These are phyloP conservation scores for Cyrtorhinus lividipennis DNA, from an alignment of 1,140 invertebrate species.

Conservation along the genomic window DNA sequence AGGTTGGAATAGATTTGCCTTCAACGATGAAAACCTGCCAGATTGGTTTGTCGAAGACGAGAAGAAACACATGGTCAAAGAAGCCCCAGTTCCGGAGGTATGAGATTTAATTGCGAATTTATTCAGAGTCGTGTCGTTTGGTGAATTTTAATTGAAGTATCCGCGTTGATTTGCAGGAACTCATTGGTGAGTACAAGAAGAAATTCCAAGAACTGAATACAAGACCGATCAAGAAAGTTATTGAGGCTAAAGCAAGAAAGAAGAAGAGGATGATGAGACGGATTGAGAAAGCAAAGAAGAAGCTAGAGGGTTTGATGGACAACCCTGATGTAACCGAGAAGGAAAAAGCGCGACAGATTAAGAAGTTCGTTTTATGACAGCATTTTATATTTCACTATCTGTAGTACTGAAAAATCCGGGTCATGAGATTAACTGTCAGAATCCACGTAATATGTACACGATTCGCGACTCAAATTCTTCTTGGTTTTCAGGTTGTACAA, in stretches of 20 bases:
- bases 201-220: slow-evolving; percentile 77
- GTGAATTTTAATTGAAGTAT: not conserved
- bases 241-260: slow-evolving; percentile 95
- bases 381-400: not conserved
- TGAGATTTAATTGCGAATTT: not conserved
- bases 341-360: slow-evolving; percentile 85
- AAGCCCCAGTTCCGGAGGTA: slow-evolving; percentile 27
- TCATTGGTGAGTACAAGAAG: slow-evolving; percentile 56
- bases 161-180: slow-evolving; percentile 34
- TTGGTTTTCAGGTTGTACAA: slow-evolving; percentile 64
- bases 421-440: too few relatives aligned
- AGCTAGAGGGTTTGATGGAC: slow-evolving; percentile 80
- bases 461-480: slow-evolving; percentile 4
- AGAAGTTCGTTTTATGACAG: slow-evolving; percentile 56
- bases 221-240: slow-evolving; percentile 92
- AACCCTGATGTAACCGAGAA: slow-evolving; percentile 73
- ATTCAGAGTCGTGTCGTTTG: not conserved
- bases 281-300: slow-evolving; percentile 90
- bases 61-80: slow-evolving; percentile 67
- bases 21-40: slow-evolving; percentile 79
- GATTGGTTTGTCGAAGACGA: slow-evolving; percentile 96
- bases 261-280: slow-evolving; percentile 74
- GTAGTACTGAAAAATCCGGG: too few relatives aligned
- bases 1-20: slow-evolving; percentile 80
- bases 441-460: not conserved